Base-by-base conservation (phyloP, 2,113 vertebrate species). In the Xenus cinereus region DNA sequence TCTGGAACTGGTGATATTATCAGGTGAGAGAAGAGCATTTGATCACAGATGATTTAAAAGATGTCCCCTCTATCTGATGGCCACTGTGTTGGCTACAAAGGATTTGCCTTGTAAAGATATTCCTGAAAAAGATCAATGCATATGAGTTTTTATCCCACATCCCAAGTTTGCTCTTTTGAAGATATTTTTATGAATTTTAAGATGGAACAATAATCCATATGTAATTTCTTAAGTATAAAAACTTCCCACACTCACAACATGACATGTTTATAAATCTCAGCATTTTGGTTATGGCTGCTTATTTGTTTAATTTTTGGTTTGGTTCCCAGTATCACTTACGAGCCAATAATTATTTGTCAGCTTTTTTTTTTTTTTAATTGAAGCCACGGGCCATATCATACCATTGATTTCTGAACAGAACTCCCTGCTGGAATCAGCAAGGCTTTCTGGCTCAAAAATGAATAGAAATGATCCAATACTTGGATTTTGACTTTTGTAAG, bases 261-360 rank as follows among this genome's bases (percentile, higher is more conserved):
- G 89, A 82, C 80, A 50, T 78, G 88, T 79, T 94, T 96, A 63
- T 89, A 92, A 95, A 94, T 93, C 74, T 86, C 76, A 84, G 56
- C 48, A 69, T 87, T 90, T 93, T n/a, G 10, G 57, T 84, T 97
- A 83, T 87, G 78, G 87, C 54, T 92, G 90, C 79, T 95, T 93
- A 86, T 95, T 96, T 97, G 84, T 96, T 94, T 95, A 92, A 95
- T 77, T 93, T 90, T 93, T 97, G 90, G 94, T 84, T 85, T 89
- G 28, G 79, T 97, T 97, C 94, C 95, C 93, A 91, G 94, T 91
- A 89, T 91, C 85, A 85, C 37, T 95, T 91, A 92, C 17, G 53
- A 93, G 93, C 95, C 96, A 97, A 93, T 94, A 91, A 92, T 95
- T 96, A 88, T 97, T 95, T 95, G 80, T 92, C 84, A 66, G 77